These are phyloP conservation scores for Rhizomys pruinosus DNA, from an alignment of 2,113 vertebrate genomes.

Conservation along the genomic window DNA sequence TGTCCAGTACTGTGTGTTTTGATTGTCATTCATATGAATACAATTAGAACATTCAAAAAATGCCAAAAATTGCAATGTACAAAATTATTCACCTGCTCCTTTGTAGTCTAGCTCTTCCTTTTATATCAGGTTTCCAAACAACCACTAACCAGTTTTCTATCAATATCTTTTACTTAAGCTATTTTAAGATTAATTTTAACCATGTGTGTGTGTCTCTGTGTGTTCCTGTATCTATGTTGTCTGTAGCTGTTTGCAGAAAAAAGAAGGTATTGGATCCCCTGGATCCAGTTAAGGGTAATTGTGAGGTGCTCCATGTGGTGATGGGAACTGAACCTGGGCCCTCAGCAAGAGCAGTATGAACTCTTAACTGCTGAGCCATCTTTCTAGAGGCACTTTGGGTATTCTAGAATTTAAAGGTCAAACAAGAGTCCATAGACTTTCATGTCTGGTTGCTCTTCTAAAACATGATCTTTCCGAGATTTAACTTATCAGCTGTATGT, in stretches of 20 bases:
- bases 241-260: neutral
- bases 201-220: neutral
- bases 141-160: neutral
- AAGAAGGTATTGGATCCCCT: neutral
- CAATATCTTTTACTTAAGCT: neutral
- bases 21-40: neutral
- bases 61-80: too few relatives aligned
- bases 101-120: neutral
- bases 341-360: neutral
- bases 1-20: neutral
- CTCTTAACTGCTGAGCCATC: neutral
- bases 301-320: neutral
- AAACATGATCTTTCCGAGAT: neutral
- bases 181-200: neutral
- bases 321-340: neutral
- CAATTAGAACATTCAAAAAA: neutral
- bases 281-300: too few relatives aligned
- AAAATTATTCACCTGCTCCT: neutral
- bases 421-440: neutral
- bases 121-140: neutral
- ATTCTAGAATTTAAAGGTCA: neutral
- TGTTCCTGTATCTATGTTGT: neutral
- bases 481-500: neutral
- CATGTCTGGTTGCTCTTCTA: neutral
- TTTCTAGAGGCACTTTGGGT: too few relatives aligned